These are phyloP conservation scores for Eupithecia pulchellata DNA, from an alignment of 2,888 invertebrate genomes.

Conservation along the genomic window DNA sequence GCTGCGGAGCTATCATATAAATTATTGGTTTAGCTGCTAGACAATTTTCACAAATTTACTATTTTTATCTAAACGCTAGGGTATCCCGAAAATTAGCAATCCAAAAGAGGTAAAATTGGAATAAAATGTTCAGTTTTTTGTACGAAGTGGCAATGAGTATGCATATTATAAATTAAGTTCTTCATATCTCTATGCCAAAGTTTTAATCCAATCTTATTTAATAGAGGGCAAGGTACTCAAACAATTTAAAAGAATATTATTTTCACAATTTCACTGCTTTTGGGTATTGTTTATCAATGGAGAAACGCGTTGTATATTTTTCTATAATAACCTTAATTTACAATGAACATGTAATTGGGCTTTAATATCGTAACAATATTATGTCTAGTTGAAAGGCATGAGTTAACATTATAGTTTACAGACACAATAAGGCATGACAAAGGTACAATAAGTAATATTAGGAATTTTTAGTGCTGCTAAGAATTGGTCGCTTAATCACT, in stretches of 20 bases:
- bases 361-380: background rate
- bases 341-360: background rate
- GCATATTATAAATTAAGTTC: background rate
- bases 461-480: background rate
- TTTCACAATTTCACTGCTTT: background rate
- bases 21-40: slow-evolving; percentile 19
- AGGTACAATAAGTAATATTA: background rate
- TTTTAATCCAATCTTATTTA: background rate
- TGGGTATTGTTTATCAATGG: background rate
- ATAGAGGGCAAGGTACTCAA: background rate
- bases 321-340: background rate
- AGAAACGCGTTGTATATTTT: background rate
- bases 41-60: slow-evolving; percentile 5
- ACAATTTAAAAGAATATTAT: background rate
- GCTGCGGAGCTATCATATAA: slow-evolving; percentile 21
- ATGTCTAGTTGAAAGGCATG: background rate
- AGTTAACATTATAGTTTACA: background rate
- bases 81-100: background rate
- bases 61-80: background rate
- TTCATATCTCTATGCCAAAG: background rate
- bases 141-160: background rate
- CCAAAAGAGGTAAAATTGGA: background rate
- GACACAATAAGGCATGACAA: background rate
- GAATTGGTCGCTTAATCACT: background rate
- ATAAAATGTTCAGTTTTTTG: background rate